These are phyloP conservation scores for Cyclopterus lumpus DNA, from an alignment of 2,797 vertebrate genomes.

Conservation along the genomic window DNA sequence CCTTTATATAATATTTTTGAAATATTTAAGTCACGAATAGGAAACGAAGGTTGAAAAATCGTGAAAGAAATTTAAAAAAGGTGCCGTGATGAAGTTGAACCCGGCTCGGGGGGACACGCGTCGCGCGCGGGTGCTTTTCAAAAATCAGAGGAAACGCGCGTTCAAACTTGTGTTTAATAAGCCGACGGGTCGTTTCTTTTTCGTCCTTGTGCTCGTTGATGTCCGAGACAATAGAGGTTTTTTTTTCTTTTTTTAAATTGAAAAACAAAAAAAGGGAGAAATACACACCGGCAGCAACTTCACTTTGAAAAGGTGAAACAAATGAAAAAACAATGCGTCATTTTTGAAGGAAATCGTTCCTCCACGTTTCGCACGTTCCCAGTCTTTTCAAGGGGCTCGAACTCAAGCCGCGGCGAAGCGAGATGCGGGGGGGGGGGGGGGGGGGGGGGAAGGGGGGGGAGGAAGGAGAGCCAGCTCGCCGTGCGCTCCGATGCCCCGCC, in stretches of 20 bases:
- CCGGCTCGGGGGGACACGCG: background rate
- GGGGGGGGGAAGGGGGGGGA: background rate
- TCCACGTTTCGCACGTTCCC: background rate
- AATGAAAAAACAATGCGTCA: slow-evolving; percentile 41
- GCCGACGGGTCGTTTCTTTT: background rate
- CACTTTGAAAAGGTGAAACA: slow-evolving; percentile 45
- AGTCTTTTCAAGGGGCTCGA: background rate
- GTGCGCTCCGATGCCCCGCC: slow-evolving; percentile 62
- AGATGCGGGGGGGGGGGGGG: background rate
- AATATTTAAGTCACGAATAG: background rate
- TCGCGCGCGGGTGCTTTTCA: background rate
- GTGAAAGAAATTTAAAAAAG: background rate
- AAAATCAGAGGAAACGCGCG: background rate
- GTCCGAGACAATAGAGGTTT: background rate
- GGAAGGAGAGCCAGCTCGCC: background rate
- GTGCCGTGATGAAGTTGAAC: slow-evolving; percentile 17
- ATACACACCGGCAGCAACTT: slow-evolving; percentile 45
- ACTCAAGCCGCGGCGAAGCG: background rate
- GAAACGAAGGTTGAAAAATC: background rate
- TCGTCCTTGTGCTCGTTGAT: background rate
- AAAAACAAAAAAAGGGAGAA: background rate
- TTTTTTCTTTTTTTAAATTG: background rate
- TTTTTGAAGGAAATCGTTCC: background rate
- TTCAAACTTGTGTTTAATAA: slow-evolving; percentile 3
- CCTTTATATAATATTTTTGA: background rate